Conservation (phyloP, 1,140 invertebrate genomes). For the Brachionus paranguensis region DNA sequence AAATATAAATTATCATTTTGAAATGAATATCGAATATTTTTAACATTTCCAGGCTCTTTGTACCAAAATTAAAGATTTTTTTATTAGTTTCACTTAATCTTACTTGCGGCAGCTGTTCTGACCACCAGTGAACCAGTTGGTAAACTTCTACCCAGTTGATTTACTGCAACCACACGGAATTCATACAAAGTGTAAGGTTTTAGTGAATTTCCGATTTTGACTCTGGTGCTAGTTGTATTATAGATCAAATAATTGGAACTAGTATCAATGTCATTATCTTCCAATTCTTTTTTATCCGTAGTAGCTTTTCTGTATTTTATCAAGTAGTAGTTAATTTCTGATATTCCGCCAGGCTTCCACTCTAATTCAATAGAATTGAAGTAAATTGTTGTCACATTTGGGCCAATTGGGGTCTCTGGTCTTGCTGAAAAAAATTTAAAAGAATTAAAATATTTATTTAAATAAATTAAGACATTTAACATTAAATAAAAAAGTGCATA, state of each 20-base stretch:
- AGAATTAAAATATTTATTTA: background rate
- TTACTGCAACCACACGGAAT: background rate
- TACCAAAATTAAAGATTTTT: background rate
- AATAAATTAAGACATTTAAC: background rate
- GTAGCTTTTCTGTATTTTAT: background rate
- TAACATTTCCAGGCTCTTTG: slow-evolving; percentile 15
- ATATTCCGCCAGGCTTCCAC: slow-evolving; percentile 31
- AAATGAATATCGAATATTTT: slow-evolving; percentile 33
- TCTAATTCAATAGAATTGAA: slow-evolving; percentile 24
- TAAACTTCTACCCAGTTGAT: background rate
- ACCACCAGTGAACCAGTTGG: background rate
- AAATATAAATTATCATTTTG: slow-evolving; percentile 3
- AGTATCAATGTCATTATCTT: background rate
- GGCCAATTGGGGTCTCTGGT: slow-evolving; percentile 20
- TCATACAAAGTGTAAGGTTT: slow-evolving; percentile 32
- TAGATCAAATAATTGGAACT: background rate
- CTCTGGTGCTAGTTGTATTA: slow-evolving; percentile 5
- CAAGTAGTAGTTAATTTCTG: background rate
- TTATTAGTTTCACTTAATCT: background rate
- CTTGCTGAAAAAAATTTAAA: background rate
- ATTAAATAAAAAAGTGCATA: background rate
- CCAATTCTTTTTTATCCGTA: background rate
- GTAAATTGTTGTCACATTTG: slow-evolving; percentile 25
- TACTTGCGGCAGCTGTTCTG: slow-evolving; percentile 30
- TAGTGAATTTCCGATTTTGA: slow-evolving; percentile 9